Evolutionary conservation across 2,113 vertebrate species (phyloP), one percentile per base, ranked within the genome.

Genomic region (Xenus cinereus): DNA sequence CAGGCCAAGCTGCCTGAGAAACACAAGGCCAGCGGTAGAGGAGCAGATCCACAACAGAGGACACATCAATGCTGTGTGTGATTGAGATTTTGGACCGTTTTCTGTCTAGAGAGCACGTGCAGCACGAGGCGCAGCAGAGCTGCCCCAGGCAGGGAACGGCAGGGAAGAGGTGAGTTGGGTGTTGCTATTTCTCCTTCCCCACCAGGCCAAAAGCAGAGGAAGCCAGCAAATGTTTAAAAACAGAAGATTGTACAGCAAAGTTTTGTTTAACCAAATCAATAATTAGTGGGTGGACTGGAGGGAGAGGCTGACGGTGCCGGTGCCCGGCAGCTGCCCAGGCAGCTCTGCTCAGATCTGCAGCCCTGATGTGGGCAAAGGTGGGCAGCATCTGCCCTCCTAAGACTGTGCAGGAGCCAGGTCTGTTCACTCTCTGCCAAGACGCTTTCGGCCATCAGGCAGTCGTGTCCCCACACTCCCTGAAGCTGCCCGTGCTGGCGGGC

Each of bases 391-490:
- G 63, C 50, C 62, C 18, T 64, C 21, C 9, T 9, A 4, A 16
- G 43, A 21, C 4, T 0, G 0, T 12, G 53, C 57, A 63, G 90
- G 23, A 75, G n/a, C 37, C 71, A 26, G 53, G n/a, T 0, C 1
- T 2, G 24, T 20, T 67, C 4, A 4, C 16, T 8, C 39, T 33
- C 21, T 10, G 28, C 30, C 56, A 27, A 0, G 4, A 60, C 15
- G 33, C 33, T 66, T 45, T 35, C 14, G 5, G 35, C 37, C 45
- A 33, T 5, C 5, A 5, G 6, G 12, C 63, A 46, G 53, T 17
- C 3, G 1, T 10, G 27, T 26, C 9, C 26, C 32, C 23, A 6
- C 0, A 1, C 14, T 54, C 53, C n/a, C 32, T 5, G 56, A 66
- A 77, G 64, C 39, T 4, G 3, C 50, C n/a, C 4, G 1, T 45